phyloP scores from a whole-genome alignment of 1,140 invertebrate species.

The Trigoniulus corallinus region DNA sequence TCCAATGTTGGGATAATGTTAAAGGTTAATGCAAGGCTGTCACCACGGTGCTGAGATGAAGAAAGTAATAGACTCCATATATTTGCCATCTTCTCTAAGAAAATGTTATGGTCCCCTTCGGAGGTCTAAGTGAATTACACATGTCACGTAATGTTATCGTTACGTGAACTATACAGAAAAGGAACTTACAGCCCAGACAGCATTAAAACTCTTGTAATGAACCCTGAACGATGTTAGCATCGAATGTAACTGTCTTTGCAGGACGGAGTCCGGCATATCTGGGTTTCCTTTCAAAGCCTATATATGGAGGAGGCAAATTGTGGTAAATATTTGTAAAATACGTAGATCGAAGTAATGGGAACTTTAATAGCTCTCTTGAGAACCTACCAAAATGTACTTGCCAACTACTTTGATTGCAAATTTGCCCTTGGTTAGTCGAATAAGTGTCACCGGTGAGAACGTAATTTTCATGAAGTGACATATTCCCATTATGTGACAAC shows the following conservation, averaged over 20 bases:
- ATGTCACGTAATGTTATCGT: not conserved
- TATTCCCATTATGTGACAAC: constrained; percentile 1
- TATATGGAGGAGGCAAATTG: no score
- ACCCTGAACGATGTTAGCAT: not conserved
- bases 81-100: not conserved
- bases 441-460: not conserved
- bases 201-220: not conserved
- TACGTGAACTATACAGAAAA: not conserved
- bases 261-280: constrained; percentile 1
- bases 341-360: not conserved
- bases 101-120: not conserved
- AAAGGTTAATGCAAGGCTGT: constrained; percentile 1
- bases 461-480: not conserved
- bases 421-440: not conserved
- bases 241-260: not conserved
- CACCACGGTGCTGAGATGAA: not conserved
- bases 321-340: not conserved
- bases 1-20: not conserved
- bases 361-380: not conserved
- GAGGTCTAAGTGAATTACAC: not conserved
- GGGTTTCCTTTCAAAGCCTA: not conserved
- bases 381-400: not conserved
- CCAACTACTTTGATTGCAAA: not conserved
- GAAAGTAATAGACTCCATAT: not conserved
- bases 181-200: not conserved